phyloP scores from a whole-genome alignment of 2,113 vertebrate species.

The Alectura lathami region DNA sequence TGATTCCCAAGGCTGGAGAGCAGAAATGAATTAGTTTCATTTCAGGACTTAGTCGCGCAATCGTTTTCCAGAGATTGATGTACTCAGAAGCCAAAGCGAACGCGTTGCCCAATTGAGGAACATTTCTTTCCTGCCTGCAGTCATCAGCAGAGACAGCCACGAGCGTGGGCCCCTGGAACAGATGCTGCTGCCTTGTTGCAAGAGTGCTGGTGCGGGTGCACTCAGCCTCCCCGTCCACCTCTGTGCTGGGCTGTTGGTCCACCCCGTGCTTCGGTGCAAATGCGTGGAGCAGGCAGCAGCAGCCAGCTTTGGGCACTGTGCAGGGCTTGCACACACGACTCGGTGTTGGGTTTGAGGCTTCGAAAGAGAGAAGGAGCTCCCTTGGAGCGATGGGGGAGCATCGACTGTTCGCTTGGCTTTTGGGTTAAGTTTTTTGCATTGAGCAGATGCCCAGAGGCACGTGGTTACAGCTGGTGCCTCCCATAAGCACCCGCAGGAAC shows the following conservation, averaged over 20 bases:
- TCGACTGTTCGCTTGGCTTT: rapidly evolving
- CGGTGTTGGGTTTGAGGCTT: not conserved
- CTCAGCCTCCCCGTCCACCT: not conserved
- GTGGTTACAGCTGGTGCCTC: not conserved
- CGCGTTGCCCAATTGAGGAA: not conserved
- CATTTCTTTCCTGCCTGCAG: not conserved
- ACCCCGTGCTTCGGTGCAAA: not conserved
- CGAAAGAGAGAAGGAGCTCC: not conserved
- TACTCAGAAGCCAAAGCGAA: not conserved
- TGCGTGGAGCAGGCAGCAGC: not conserved
- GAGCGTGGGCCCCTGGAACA: not conserved
- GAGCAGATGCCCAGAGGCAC: rapidly evolving
- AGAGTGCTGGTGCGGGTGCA: rapidly evolving
- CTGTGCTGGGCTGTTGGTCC: not conserved
- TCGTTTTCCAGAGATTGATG: conserved; percentile 10
- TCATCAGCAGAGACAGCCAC: not conserved
- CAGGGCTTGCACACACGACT: not conserved
- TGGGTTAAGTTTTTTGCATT: not conserved
- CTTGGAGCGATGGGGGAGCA: not conserved
- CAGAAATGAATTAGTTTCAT: conserved; percentile 20
- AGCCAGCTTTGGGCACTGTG: not conserved
- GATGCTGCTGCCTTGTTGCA: not conserved
- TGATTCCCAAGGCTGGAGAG: conserved; percentile 26
- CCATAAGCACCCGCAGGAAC: not conserved
- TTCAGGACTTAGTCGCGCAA: not conserved